phyloP scores from a whole-genome alignment of 2,797 vertebrate genomes.

The Enteromius trimaculatus region DNA sequence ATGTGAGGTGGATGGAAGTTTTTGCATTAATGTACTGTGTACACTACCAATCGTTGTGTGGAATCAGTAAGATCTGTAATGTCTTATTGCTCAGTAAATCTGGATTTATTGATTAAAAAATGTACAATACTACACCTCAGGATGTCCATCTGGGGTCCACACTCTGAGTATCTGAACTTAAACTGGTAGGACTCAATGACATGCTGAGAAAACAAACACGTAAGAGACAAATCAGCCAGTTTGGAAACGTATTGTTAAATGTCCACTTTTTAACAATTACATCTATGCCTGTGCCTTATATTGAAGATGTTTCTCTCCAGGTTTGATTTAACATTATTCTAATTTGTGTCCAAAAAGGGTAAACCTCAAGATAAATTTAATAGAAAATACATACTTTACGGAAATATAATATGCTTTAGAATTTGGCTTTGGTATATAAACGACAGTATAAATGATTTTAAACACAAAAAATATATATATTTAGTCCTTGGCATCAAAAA shows the following conservation, averaged over 20 bases:
- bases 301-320: not conserved
- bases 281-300: not conserved
- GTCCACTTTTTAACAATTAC: not conserved
- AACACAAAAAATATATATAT: not conserved
- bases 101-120: not conserved
- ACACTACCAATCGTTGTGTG: not conserved
- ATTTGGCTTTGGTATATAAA: not conserved
- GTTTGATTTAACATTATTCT: not conserved
- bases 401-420: not conserved
- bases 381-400: not conserved
- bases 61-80: not conserved
- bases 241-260: not conserved
- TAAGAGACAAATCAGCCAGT: not conserved
- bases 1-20: not conserved
- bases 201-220: slow-evolving; percentile 73
- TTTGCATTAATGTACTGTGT: not conserved
- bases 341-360: not conserved
- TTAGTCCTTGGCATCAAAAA: not conserved
- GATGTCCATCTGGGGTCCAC: slow-evolving; percentile 82
- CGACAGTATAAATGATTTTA: not conserved
- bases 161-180: slow-evolving; percentile 89
- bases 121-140: slow-evolving; percentile 66
- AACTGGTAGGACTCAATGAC: slow-evolving; percentile 95
- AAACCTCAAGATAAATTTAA: not conserved
- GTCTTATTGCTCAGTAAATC: not conserved